Base-by-base conservation (phyloP, 2,888 invertebrate genomes). In the Margaritifera margaritifera region DNA sequence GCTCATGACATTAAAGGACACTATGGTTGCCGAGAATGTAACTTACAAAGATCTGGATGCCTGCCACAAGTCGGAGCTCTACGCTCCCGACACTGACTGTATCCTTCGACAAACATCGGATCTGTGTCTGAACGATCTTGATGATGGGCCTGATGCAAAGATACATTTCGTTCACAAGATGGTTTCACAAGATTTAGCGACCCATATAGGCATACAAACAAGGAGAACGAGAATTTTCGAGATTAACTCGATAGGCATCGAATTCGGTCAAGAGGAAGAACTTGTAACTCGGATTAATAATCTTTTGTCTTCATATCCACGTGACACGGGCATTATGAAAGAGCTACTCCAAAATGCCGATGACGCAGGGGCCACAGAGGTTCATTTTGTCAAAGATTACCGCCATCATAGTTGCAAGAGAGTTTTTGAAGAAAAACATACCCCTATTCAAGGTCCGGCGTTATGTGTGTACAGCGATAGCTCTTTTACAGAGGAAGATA, bases 331-430 rank as follows among this genome's bases (percentile, higher is more conserved):
- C 25, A 79, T 89, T 27, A 78, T 88, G 66, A 88, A 88, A 72
- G 89, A 89, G 68, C 74, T 89, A 6, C 65, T 89, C 1, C 88
- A 87, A 68, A 87, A 87, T 78, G 86, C 87, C 18, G 87, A 87
- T 71, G 87, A 87, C 74, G 85, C 87, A 6, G 78, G 80, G 19
- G 86, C 88, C 8, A 82, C 87, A 8, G 86, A 86, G 69, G 74
- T 88, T 15, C 78, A 80, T 58, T 86, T 89, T 70, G 80, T 88
- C 50, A 81, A 80, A 63, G 88, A 88, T 65, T 74, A 74, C 18
- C 71, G 82, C 6, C 58, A 50, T 8, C 84, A 86, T 59, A 11
- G 31, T 24, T 56, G 64, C 18, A 62, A 69, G 20, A 71, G 60
- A 25, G 58, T 74, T 15, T 77, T 78, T 59, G 58, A 78, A 57